Evolutionary conservation across 2,888 invertebrate species (phyloP), one percentile per base, ranked within the genome.

Genomic region (Agrochola litura): DNA sequence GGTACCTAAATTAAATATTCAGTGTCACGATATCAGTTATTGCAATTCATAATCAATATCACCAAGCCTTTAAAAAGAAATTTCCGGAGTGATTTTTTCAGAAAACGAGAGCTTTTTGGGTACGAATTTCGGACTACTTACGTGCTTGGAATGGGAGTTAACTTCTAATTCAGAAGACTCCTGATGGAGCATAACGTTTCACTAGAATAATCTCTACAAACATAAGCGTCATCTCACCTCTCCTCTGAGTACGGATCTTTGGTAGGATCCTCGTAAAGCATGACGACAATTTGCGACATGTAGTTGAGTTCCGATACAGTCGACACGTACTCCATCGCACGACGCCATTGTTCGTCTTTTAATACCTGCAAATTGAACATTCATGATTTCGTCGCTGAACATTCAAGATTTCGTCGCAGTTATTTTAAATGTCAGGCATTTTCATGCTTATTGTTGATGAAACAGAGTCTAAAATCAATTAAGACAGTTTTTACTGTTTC

Each of bases 241-340:
- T 99, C 99, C 92, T 99, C 99, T 0, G 99, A 99, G 73, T 97
- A 97, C 0, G 98, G 98, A 95, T 99, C 99, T 95, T 99, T 99
- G 0, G 99, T 99, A 10, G 99, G 99, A 95, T 99, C 99, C 96
- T 99, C 99, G 92, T 99, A 99, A 0, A 99, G 96, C 99, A 99
- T 99, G 46, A 99, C 99, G 1, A 99, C 99, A 79, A 99, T 99
- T 95, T 99, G 99, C 8, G 99, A 99, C 99, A 99, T 99, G 95
- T 99, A 99, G 97, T 99, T 99, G 52, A 99, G 97, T 95, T 99
- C 99, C 0, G 99, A 99, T 10, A 99, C 99, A 97, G 99, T 99
- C 37, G 99, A 99, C 43, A 99, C 98, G 93, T 99, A 99, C 92
- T 99, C 99, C 99, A 99, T 99, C 0, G 99, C 99, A 80, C 99